Base-by-base conservation (phyloP, 2,113 vertebrate species). In the Pseudorectes ferrugineus region DNA sequence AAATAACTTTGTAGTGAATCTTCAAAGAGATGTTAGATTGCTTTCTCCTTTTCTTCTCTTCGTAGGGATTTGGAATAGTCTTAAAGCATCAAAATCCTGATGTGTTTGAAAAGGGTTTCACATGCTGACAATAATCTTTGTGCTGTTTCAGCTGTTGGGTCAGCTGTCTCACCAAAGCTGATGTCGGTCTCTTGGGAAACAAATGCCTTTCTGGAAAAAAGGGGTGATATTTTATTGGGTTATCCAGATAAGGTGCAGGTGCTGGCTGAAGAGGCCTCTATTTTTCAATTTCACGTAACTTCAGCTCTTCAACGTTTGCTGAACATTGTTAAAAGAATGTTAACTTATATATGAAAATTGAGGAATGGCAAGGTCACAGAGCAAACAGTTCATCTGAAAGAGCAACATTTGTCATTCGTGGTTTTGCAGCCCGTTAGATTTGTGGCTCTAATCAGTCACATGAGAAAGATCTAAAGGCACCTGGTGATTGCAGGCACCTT, bases 401-500 rank as follows among this genome's bases (percentile, higher is more conserved):
- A n/a, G 51, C 89, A 25, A n/a, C 61, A 14, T 73, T 86, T 71
- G 71, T 85, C 52, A 18, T 78, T 46, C 2, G 1, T 72, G 84
- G 45, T 45, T 89, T 75, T 78, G 84, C 75, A 92, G 67, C 83
- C 68, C 79, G 43, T 95, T 96, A 95, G 86, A 84, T 92, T 25
- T 74, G 67, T 76, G 40, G 65, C 82, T 85, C 67, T 91, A 76
- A 93, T 96, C 82, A 92, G 51, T 78, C 95, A 82, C 65, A 54
- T 25, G 73, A 92, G 63, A 77, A 33, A 90, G 54, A 61, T 95
- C 71, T 7, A 33, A 92, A 85, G 87, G 91, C 48, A 93, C 92
- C 68, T 92, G 81, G 61, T 88, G 95, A 95, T 92, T 92, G 93
- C 94, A 96, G 82, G 52, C 82, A 88, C 70, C 62, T 86, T 93